These are phyloP conservation scores for Venustaconcha ellipsiformis DNA, from an alignment of 1,140 invertebrate genomes.

Conservation along the genomic window DNA sequence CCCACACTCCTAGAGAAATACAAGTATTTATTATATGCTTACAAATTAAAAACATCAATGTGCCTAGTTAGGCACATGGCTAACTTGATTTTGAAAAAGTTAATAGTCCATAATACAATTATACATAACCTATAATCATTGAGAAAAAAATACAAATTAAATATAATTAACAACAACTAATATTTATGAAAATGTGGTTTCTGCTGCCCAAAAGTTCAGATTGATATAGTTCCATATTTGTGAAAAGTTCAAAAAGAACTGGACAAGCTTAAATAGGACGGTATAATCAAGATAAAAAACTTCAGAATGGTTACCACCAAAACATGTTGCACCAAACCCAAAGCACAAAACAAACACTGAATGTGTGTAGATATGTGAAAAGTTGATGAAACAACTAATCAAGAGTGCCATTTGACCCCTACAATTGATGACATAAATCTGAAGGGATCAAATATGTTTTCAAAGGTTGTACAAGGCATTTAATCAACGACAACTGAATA, in stretches of 20 bases:
- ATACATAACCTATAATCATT: no score
- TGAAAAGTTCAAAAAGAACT: neutral
- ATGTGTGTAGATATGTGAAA: constrained; percentile 3
- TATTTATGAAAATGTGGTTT: constrained; percentile 4
- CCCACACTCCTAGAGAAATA: no score
- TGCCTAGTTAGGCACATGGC: no score
- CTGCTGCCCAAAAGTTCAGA: neutral
- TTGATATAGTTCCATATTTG: neutral
- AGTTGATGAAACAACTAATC: neutral
- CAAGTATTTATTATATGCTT: no score
- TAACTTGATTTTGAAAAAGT: no score
- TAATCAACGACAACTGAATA: constrained; percentile 1
- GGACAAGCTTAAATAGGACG: neutral
- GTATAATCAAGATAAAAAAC: neutral
- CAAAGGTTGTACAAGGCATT: neutral
- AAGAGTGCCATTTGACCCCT: neutral
- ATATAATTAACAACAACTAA: neutral
- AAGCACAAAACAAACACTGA: neutral
- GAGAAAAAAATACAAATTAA: no score
- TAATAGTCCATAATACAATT: no score
- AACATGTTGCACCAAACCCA: no score
- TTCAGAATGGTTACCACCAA: no score
- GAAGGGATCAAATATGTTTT: neutral
- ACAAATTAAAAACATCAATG: no score
- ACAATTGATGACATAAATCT: constrained; percentile 2